Percentiles rank a stretch among this genome's conserved stretches.
These are phyloP conservation scores for Drosophila neotestacea DNA, from an alignment of 2,888 invertebrate species.

Conservation along the genomic window DNA sequence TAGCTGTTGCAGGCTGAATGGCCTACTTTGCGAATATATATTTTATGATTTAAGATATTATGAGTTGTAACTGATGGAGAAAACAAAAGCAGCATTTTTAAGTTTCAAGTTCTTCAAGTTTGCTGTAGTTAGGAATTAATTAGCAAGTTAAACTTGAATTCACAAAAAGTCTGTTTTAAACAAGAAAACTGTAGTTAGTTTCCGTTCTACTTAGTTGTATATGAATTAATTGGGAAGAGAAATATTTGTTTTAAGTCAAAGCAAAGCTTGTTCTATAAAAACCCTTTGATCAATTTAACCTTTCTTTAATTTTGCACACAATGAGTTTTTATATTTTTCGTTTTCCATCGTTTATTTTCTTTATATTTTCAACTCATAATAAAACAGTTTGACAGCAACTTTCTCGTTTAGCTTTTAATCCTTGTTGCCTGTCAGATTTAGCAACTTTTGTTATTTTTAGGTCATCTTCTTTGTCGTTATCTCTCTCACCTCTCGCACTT, in stretches of 20 bases:
- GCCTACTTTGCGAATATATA: background rate
- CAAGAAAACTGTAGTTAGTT: too few species aligned
- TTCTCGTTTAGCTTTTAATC: conserved; percentile 25
- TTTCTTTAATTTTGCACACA: background rate
- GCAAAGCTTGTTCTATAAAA: background rate
- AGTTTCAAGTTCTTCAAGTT: background rate
- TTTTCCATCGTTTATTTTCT: too few species aligned
- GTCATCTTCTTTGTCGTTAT: conserved; percentile 32
- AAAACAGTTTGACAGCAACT: conserved; percentile 20
- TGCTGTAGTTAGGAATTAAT: too few species aligned
- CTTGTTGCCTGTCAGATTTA: conserved; percentile 12
- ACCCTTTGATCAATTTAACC: background rate
- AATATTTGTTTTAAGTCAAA: too few species aligned
- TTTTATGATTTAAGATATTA: background rate
- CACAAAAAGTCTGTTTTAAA: too few species aligned
- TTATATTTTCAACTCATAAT: conserved; percentile 2
- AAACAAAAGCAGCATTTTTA: background rate
- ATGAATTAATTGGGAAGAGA: too few species aligned
- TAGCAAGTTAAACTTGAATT: too few species aligned
- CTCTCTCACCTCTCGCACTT: conserved; percentile 17
- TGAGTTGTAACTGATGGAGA: too few species aligned
- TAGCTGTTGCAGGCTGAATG: background rate
- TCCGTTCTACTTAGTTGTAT: too few species aligned
- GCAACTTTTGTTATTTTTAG: conserved; percentile 33
- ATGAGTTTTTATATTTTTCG: background rate